Conservation (phyloP, 2,888 invertebrate species). For the Hypolimnas misippus region DNA sequence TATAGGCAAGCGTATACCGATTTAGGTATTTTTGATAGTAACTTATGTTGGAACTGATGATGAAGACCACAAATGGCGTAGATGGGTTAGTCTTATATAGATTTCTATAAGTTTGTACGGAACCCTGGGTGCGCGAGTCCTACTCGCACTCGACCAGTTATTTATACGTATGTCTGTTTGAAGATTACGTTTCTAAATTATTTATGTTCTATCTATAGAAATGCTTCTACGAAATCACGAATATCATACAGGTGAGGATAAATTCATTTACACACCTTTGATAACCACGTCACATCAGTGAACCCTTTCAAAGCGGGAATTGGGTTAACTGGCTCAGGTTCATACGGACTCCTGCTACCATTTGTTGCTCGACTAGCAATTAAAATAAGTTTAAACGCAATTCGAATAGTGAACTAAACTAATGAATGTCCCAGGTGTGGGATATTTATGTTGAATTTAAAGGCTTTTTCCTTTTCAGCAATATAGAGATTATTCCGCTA, state of each 20-base stretch:
- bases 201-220: background rate
- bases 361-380: background rate
- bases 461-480: background rate
- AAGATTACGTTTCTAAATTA: background rate
- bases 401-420: background rate
- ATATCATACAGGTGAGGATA: background rate
- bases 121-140: too few species aligned
- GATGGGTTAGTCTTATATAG: too few species aligned
- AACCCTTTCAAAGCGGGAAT: conserved; percentile 28
- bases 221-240: background rate
- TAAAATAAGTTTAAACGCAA: conserved; percentile 2
- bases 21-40: too few species aligned
- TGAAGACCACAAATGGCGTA: too few species aligned
- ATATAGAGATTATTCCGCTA: too few species aligned
- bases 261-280: conserved; percentile 6
- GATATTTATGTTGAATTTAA: background rate
- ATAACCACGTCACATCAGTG: conserved; percentile 15
- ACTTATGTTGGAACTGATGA: too few species aligned
- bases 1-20: too few species aligned
- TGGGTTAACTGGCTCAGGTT: conserved; percentile 29
- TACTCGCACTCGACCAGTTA: too few species aligned
- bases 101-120: too few species aligned
- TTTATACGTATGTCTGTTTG: too few species aligned
- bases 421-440: background rate
- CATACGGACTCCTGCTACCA: conserved; percentile 3